These are phyloP conservation scores for Xylota segnis DNA, from an alignment of 2,888 invertebrate genomes.

Conservation along the genomic window DNA sequence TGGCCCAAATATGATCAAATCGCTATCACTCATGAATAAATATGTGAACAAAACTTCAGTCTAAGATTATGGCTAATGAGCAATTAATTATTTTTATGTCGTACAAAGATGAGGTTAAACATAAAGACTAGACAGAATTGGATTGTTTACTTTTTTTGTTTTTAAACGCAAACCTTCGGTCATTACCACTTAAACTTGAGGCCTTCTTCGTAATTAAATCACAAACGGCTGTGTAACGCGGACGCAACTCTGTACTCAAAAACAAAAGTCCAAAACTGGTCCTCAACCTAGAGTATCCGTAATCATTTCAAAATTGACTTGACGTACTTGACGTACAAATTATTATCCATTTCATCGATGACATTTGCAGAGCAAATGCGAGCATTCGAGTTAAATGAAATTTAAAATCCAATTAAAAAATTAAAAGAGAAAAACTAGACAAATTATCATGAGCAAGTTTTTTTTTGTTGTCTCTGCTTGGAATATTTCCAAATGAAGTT, in stretches of 20 bases:
- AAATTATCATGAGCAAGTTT: too few relatives aligned
- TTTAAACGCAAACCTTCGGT: neutral
- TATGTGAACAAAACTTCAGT: neutral
- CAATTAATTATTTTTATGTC: conserved; percentile 29
- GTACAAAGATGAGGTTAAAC: neutral
- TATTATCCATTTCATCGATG: too few relatives aligned
- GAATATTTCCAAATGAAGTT: too few relatives aligned
- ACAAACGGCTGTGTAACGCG: neutral
- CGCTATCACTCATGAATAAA: neutral
- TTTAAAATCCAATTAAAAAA: too few relatives aligned
- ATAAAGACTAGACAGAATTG: neutral
- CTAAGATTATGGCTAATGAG: conserved; percentile 36
- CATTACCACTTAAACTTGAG: neutral
- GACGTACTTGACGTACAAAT: too few relatives aligned
- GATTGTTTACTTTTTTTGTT: neutral
- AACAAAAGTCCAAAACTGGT: neutral
- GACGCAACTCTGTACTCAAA: neutral
- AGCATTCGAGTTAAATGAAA: too few relatives aligned
- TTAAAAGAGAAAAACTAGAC: too few relatives aligned
- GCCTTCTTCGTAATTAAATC: neutral
- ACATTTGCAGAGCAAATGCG: too few relatives aligned
- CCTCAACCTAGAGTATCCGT: neutral
- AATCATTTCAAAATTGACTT: too few relatives aligned
- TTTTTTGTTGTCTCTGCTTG: too few relatives aligned
- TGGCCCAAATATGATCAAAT: conserved; percentile 11